Evolutionary conservation across 2,888 invertebrate species (phyloP).

Genomic region (Ophion costatus): DNA sequence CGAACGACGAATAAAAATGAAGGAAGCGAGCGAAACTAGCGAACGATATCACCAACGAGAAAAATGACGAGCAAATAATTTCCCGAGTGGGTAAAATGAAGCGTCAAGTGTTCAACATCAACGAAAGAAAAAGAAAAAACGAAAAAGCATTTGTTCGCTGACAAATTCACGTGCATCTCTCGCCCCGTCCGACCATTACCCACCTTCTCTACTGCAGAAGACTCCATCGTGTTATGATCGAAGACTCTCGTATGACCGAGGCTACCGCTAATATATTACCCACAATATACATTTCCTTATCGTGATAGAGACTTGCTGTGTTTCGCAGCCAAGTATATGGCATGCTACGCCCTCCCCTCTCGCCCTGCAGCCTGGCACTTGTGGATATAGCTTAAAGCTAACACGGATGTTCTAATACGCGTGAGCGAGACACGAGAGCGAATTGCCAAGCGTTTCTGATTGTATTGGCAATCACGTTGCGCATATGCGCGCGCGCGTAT

Average conservation of each 20-base stretch:
- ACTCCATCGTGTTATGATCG: conserved; percentile 43
- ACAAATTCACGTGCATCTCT: conserved; percentile 7
- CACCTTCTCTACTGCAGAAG: conserved; percentile 22
- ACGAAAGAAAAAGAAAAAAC: not conserved
- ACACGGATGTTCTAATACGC: conserved; percentile 63
- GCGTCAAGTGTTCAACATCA: not conserved
- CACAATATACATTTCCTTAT: conserved; percentile 57
- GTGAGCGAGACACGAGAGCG: conserved; percentile 47
- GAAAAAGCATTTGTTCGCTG: conserved; percentile 17
- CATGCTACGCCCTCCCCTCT: conserved; percentile 21
- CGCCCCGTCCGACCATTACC: conserved; percentile 21
- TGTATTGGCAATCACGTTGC: conserved; percentile 58
- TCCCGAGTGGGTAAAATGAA: not conserved
- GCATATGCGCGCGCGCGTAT: no score
- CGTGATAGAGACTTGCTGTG: conserved; percentile 55
- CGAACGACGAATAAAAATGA: not conserved
- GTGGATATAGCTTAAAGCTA: conserved; percentile 58
- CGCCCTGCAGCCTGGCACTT: not conserved
- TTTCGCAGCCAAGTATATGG: conserved; percentile 46
- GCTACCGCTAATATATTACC: conserved; percentile 40
- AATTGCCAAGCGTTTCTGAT: conserved; percentile 58
- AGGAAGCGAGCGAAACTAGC: not conserved
- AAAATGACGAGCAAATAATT: not conserved
- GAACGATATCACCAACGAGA: not conserved
- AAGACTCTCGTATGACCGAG: conserved; percentile 18